These are phyloP conservation scores for Drosophila ambigua DNA, from an alignment of 1,140 invertebrate genomes.

Conservation along the genomic window DNA sequence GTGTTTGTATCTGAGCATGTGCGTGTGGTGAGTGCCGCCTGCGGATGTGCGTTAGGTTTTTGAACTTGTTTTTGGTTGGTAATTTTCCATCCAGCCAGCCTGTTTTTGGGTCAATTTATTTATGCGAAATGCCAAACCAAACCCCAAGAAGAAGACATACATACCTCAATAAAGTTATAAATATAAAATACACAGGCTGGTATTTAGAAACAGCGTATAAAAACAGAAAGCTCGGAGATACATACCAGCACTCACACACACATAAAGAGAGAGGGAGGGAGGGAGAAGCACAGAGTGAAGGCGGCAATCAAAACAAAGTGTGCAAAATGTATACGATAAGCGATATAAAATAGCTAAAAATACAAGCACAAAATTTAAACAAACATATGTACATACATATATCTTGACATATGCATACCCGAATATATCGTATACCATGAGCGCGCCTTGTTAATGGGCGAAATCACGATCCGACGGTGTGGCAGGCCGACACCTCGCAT, in stretches of 20 bases:
- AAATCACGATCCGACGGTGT: slow-evolving; percentile 41
- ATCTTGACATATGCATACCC: slow-evolving; percentile 14
- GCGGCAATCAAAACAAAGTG: slow-evolving; percentile 74
- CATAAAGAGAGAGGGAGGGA: background rate
- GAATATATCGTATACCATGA: slow-evolving; percentile 1
- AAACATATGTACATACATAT: slow-evolving; percentile 12
- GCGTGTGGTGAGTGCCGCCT: slow-evolving; percentile 4
- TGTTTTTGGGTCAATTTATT: slow-evolving; percentile 65
- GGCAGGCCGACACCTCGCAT: slow-evolving; percentile 15
- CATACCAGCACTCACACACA: background rate
- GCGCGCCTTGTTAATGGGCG: slow-evolving; percentile 43
- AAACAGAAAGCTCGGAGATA: slow-evolving; percentile 55
- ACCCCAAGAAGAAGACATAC: slow-evolving; percentile 24
- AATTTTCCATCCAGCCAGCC: slow-evolving; percentile 60
- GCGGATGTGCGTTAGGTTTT: slow-evolving; percentile 54
- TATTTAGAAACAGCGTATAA: slow-evolving; percentile 75
- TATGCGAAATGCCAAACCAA: slow-evolving; percentile 42
- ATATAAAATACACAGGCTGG: slow-evolving; percentile 33
- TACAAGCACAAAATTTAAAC: slow-evolving; percentile 41
- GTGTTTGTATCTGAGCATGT: background rate
- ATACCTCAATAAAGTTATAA: slow-evolving; percentile 25
- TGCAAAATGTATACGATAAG: slow-evolving; percentile 61
- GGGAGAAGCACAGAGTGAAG: slow-evolving; percentile 24
- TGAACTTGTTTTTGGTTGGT: slow-evolving; percentile 47
- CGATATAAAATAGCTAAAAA: slow-evolving; percentile 54